Evolutionary conservation across 1,140 invertebrate genomes (phyloP).

Genomic region (Teleogryllus occipitalis): DNA sequence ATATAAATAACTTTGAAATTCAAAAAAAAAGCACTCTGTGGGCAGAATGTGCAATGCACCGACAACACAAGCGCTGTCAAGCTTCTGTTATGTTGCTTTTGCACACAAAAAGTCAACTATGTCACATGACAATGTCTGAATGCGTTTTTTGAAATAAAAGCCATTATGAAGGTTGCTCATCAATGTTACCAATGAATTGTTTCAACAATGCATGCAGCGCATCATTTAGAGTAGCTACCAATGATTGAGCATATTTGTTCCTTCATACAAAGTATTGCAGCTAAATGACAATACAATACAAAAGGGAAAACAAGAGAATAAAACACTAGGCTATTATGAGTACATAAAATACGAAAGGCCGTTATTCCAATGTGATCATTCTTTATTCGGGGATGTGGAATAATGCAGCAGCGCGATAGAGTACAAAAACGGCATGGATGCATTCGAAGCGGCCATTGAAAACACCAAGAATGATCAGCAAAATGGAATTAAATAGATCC

Average conservation of each 20-base stretch:
- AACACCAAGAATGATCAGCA: background rate
- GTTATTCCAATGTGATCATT: background rate
- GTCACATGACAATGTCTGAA: background rate
- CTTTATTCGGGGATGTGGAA: background rate
- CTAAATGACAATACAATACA: background rate
- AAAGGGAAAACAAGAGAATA: background rate
- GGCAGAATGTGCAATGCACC: background rate
- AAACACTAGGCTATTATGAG: background rate
- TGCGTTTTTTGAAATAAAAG: background rate
- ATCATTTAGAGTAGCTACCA: background rate
- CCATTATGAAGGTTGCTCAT: background rate
- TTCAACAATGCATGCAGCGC: background rate
- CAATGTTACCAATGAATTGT: conserved; percentile 1
- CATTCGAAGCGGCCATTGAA: background rate
- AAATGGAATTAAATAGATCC: background rate
- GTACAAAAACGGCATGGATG: background rate
- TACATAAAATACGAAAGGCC: background rate
- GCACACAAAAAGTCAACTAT: background rate
- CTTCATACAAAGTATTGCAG: background rate
- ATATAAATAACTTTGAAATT: background rate
- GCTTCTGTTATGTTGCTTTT: background rate
- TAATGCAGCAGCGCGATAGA: background rate
- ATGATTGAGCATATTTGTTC: conserved; percentile 5
- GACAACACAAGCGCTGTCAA: background rate
- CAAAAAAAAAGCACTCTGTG: background rate